Conservation (phyloP, 1,140 invertebrate species). For the Aphis craccivora region DNA sequence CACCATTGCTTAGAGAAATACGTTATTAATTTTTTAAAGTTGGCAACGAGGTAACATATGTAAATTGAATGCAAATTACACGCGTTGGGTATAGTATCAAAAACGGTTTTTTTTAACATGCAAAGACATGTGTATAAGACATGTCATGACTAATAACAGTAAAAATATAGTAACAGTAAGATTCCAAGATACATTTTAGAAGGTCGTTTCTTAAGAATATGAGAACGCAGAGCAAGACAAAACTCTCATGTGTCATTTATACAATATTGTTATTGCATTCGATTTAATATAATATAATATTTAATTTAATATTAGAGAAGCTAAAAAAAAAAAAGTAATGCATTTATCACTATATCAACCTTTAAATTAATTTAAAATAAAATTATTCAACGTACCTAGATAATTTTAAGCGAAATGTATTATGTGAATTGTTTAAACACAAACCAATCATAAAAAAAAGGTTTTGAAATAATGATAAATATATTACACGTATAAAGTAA, state of each 20-base stretch:
- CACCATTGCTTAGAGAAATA: neutral
- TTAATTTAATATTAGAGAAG: no score
- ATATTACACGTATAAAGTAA: neutral
- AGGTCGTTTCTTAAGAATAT: constrained; percentile 25
- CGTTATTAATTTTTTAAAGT: constrained; percentile 28
- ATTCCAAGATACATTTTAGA: constrained; percentile 27
- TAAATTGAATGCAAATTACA: constrained; percentile 44
- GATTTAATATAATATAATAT: no score
- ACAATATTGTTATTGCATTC: neutral
- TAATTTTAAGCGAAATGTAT: no score
- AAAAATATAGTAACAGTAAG: constrained; percentile 13
- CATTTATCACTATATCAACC: neutral
- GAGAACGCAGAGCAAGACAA: neutral
- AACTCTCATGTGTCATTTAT: constrained; percentile 22
- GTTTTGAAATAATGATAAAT: neutral
- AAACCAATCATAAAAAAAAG: neutral
- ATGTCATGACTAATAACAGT: constrained; percentile 50
- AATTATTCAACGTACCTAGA: neutral
- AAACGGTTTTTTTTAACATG: constrained; percentile 14
- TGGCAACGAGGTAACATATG: constrained; percentile 22
- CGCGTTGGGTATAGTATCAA: neutral
- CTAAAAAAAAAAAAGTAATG: neutral
- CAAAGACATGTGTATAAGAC: neutral
- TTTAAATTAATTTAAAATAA: neutral
- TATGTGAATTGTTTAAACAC: neutral